These are phyloP conservation scores for Iphiclides podalirius DNA, from an alignment of 2,888 invertebrate genomes.

Conservation along the genomic window DNA sequence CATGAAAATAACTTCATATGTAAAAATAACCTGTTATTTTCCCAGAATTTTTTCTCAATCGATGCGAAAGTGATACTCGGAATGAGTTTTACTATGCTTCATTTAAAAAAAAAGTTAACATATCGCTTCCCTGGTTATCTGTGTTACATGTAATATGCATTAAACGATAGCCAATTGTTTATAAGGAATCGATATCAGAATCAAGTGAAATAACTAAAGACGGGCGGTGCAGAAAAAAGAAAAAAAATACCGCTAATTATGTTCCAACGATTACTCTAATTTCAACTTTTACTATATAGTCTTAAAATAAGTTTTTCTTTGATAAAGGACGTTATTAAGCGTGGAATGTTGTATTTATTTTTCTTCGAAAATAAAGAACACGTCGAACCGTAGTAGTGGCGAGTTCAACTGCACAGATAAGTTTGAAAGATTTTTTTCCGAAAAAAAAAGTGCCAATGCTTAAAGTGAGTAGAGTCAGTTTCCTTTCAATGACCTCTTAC, in stretches of 20 bases:
- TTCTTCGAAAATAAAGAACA: background rate
- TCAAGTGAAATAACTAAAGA: background rate
- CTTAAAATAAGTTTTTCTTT: background rate
- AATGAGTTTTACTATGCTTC: no score
- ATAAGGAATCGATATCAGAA: background rate
- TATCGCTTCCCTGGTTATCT: background rate
- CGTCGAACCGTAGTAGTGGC: background rate
- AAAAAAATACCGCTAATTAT: background rate
- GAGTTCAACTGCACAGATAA: background rate
- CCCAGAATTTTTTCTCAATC: no score
- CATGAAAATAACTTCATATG: no score
- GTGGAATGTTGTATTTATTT: background rate
- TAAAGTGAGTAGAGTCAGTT: no score
- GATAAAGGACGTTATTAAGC: background rate
- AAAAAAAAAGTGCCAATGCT: no score
- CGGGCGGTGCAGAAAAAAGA: background rate
- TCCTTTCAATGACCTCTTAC: no score
- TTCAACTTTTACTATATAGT: background rate
- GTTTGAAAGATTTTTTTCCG: no score
- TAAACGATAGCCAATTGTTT: conserved; percentile 9
- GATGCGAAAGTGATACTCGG: no score
- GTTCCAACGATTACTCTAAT: background rate
- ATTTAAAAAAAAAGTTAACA: no score
- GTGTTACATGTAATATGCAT: conserved; percentile 10
- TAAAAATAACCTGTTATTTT: no score